Conservation (phyloP, 2,797 vertebrate species). For the Dromococcyx pavoninus region DNA sequence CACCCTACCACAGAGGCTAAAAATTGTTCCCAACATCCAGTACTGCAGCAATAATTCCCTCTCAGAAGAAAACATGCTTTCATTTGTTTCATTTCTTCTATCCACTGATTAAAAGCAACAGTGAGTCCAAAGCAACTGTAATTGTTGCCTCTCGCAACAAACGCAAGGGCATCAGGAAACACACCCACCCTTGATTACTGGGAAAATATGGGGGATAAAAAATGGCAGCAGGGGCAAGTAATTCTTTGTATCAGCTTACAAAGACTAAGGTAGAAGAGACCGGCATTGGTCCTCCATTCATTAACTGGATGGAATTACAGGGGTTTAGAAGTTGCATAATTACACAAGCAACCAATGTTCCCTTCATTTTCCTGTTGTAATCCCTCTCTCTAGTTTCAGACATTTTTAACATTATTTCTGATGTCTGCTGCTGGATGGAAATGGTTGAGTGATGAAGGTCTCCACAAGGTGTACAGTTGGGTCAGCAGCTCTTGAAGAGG, state of each 20-base stretch:
- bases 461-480: background rate
- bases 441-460: background rate
- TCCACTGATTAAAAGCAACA: background rate
- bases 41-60: background rate
- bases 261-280: background rate
- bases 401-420: slow-evolving; percentile 10
- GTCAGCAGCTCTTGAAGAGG: background rate
- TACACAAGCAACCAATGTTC: slow-evolving; percentile 51
- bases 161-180: background rate
- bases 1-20: background rate
- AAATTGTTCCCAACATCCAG: background rate
- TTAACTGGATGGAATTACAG: slow-evolving; percentile 36
- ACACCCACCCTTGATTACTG: slow-evolving; percentile 5
- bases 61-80: background rate
- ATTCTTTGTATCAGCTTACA: slow-evolving; percentile 22
- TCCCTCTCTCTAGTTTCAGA: background rate
- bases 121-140: background rate
- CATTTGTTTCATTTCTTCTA: background rate
- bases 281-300: background rate
- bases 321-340: slow-evolving; percentile 27
- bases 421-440: background rate
- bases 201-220: slow-evolving; percentile 7
- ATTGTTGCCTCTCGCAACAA: slow-evolving; percentile 31
- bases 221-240: background rate
- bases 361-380: background rate